Evolutionary conservation across 2,888 invertebrate genomes (phyloP), one percentile per base, ranked within the genome.

Genomic region (Blera fallax): DNA sequence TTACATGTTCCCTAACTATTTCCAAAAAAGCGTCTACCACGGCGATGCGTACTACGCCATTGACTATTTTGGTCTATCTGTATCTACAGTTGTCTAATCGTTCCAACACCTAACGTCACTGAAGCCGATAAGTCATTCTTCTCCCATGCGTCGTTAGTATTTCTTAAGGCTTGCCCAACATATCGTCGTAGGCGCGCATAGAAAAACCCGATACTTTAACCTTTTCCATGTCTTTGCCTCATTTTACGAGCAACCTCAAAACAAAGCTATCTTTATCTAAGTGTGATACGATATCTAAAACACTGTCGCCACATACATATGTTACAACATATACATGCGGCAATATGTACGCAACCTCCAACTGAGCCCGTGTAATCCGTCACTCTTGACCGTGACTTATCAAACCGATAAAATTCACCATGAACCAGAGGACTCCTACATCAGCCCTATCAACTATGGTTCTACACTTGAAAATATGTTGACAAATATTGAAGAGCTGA

Each of bases 361-460:
- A 6, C 7, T 10, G 2, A n/a, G 21, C 7, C 8, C 27, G 11
- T 34, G 34, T 62, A 27, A 73, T 73, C 52, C 32, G 21, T 70
- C 43, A 24, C 32, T 34, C 50, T 73, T 24, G 56, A 8, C 58
- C 50, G n/a, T 79, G 58, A 65, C 58, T 65, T 58, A 64, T 64
- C 50, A 29, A 52, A 8, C 34, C 32, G 65, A 67, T 43, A 60
- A 65, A 72, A 32, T 4, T 37, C 14, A 43, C 50, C 40, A 52
- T 50, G 16, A 67, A 14, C 40, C 32, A 14, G n/a, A 45, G 18
- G 56, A 14, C 21, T 43, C 11, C 45, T 40, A 52, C 54, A 40
- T 29, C 6, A 50, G 10, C 11, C 2, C 21, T 16, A 52, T 34
- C 27, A 16, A n/a, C n/a, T 14, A 24, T n/a, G 34, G 10, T 37